Evolutionary conservation across 2,888 invertebrate species (phyloP).

Genomic region (Spisula solida): DNA sequence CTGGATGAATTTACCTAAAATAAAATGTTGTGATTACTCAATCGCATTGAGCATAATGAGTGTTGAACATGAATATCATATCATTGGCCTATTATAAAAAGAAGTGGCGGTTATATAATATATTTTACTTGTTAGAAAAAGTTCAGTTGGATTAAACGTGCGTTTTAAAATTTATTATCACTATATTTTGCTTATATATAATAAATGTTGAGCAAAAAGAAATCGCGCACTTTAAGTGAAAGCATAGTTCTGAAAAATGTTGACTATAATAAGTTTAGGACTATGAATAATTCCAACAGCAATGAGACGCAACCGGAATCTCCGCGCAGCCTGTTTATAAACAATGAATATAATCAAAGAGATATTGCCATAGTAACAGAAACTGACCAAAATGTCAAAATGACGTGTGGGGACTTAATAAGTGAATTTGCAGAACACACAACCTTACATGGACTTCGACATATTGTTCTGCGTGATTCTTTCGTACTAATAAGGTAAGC

Average conservation of each 20-base stretch:
- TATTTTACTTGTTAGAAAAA: too few species aligned
- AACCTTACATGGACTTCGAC: slow-evolving; percentile 78
- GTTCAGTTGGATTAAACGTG: too few species aligned
- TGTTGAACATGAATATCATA: too few species aligned
- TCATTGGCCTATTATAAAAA: too few species aligned
- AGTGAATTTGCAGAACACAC: slow-evolving; percentile 75
- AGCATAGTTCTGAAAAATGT: not conserved
- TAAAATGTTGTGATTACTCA: too few species aligned
- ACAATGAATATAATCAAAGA: not conserved
- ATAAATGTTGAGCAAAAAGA: too few species aligned
- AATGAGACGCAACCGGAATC: not conserved
- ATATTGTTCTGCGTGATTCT: slow-evolving; percentile 70
- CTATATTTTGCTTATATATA: too few species aligned
- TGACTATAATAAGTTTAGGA: not conserved
- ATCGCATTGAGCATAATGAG: too few species aligned
- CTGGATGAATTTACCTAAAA: too few species aligned
- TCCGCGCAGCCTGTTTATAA: not conserved
- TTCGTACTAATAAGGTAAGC: slow-evolving; percentile 75
- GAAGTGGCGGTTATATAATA: too few species aligned
- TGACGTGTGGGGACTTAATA: slow-evolving; percentile 53
- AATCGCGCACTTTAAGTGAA: not conserved
- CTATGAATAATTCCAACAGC: not conserved
- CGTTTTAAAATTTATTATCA: too few species aligned
- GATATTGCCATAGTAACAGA: not conserved
- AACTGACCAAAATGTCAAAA: slow-evolving; percentile 1